Evolutionary conservation across 2,113 vertebrate genomes (phyloP).

Genomic region (Malurus cyaneus): DNA sequence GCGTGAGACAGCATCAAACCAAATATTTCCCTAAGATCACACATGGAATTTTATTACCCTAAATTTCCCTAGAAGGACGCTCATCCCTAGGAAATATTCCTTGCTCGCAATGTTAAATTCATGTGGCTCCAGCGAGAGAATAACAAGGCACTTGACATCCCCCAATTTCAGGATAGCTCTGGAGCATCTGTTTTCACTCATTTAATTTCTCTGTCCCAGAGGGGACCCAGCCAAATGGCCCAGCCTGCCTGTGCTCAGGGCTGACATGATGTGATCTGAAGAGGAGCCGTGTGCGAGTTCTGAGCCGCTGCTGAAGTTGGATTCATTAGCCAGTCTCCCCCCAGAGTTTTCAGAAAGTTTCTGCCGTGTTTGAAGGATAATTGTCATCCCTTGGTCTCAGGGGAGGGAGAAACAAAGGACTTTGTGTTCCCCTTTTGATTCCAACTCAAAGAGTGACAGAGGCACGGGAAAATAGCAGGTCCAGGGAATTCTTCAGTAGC

Average conservation of each 20-base stretch:
- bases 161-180: neutral
- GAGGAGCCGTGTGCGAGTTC: neutral
- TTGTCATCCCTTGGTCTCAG: neutral
- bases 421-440: neutral
- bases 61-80: neutral
- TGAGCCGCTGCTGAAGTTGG: neutral
- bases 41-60: neutral
- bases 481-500: neutral
- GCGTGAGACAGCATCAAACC: neutral
- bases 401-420: slow-evolving; percentile 20
- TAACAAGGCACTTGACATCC: neutral
- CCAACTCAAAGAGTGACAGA: neutral
- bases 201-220: neutral
- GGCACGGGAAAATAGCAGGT: neutral
- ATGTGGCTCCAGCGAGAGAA: neutral
- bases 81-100: neutral
- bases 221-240: neutral
- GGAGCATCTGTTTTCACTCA: slow-evolving; percentile 18
- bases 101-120: neutral
- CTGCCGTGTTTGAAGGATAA: slow-evolving; percentile 4
- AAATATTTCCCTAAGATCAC: neutral
- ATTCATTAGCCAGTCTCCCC: neutral
- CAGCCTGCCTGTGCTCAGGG: neutral
- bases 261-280: neutral
- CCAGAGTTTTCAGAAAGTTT: slow-evolving; percentile 24